A percentile compares a stretch with the other conserved stretches of the same genome.
Evolutionary conservation across 1,140 invertebrate genomes (phyloP).

Genomic region (Drosophila asahinai): DNA sequence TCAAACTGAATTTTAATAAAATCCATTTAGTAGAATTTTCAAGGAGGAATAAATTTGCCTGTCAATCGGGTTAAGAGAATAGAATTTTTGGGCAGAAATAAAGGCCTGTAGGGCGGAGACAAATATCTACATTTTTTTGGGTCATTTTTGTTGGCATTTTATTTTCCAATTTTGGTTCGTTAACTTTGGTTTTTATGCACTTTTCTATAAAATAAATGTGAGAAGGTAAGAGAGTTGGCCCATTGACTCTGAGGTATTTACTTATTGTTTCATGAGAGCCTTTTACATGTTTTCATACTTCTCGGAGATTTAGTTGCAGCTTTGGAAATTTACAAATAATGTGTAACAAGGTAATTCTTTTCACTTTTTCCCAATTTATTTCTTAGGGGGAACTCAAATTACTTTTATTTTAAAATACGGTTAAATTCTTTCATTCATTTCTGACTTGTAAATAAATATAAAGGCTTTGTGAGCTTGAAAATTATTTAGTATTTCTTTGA

Average conservation of each 20-base stretch:
- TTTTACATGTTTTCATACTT: background rate
- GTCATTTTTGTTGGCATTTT: background rate
- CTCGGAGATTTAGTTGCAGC: too few species aligned
- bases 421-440: too few species aligned
- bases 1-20: slow-evolving; percentile 18
- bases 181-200: slow-evolving; percentile 1
- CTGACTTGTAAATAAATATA: too few species aligned
- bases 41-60: slow-evolving; percentile 11
- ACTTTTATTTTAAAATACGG: too few species aligned
- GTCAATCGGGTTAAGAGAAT: slow-evolving; percentile 8
- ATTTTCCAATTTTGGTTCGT: slow-evolving; percentile 1
- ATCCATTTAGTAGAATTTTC: slow-evolving; percentile 6
- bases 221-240: background rate
- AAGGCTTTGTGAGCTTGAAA: too few species aligned
- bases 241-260: background rate
- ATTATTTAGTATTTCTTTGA: too few species aligned
- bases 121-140: background rate
- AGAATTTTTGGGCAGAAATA: slow-evolving; percentile 1
- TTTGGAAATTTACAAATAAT: background rate
- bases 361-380: background rate
- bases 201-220: background rate
- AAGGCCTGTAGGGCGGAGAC: background rate
- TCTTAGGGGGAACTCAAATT: too few species aligned
- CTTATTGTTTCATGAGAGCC: background rate
- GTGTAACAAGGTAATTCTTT: background rate